phyloP scores from a whole-genome alignment of 2,888 invertebrate genomes.

The Bembecia ichneumoniformis region DNA sequence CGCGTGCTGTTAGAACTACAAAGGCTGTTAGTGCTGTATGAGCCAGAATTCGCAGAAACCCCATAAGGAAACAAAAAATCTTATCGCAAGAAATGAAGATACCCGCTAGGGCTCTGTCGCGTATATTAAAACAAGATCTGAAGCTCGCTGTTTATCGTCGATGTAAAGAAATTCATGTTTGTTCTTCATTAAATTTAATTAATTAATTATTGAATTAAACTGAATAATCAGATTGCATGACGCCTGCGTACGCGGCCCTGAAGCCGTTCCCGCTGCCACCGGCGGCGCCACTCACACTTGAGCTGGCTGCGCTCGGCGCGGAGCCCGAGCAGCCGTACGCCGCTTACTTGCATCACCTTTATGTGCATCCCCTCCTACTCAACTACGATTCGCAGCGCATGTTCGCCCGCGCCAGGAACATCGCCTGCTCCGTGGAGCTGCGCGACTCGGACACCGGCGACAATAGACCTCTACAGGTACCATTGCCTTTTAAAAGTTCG shows the following conservation, averaged over 20 bases:
- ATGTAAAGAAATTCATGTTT: too few relatives aligned
- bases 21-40: too few relatives aligned
- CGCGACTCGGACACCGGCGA: conserved; percentile 82
- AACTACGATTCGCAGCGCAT: conserved; percentile 93
- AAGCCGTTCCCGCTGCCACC: conserved; percentile 90
- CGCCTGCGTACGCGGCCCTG: conserved; percentile 85
- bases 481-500: conserved; percentile 11
- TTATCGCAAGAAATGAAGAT: too few relatives aligned
- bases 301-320: conserved; percentile 87
- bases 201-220: too few relatives aligned
- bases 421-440: conserved; percentile 91
- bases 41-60: too few relatives aligned
- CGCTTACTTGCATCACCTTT: conserved; percentile 90
- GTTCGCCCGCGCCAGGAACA: conserved; percentile 94
- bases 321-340: conserved; percentile 85
- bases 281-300: conserved; percentile 80
- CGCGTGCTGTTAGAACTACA: too few relatives aligned
- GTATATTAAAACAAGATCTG: too few relatives aligned
- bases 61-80: too few relatives aligned
- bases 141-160: too few relatives aligned
- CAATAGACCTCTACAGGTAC: conserved; percentile 78
- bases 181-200: too few relatives aligned
- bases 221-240: conserved; percentile 84
- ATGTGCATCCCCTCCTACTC: conserved; percentile 89
- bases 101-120: too few relatives aligned